A percentile compares a stretch with the other conserved stretches of the same genome.
Conservation (phyloP, 2,888 invertebrate species). For the Polyommatus iphigenia region DNA sequence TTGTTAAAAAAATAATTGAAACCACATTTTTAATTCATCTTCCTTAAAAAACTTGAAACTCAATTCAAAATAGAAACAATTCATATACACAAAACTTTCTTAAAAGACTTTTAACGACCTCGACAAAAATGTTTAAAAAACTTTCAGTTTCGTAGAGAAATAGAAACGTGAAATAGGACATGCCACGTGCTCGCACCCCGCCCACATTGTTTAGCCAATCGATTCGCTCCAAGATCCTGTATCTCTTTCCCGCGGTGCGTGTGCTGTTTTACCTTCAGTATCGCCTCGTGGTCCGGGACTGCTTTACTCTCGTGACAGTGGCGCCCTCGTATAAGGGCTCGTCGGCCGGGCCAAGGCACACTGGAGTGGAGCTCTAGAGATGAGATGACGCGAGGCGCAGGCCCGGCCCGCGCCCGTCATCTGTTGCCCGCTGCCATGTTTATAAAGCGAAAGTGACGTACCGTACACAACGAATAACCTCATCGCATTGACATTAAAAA, state of each 20-base stretch:
- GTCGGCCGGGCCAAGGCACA: constrained; percentile 51
- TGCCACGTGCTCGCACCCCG: constrained; percentile 74
- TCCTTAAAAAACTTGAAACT: not conserved
- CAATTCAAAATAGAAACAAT: not conserved
- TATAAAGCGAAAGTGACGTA: constrained; percentile 74
- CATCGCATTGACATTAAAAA: constrained; percentile 57
- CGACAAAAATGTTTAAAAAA: constrained; percentile 3
- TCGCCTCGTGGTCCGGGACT: constrained; percentile 36
- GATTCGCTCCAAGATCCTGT: constrained; percentile 60
- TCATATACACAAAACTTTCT: not conserved
- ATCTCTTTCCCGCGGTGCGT: constrained; percentile 57
- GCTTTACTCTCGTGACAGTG: constrained; percentile 47
- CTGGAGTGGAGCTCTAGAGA: constrained; percentile 60
- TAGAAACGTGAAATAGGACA: constrained; percentile 46
- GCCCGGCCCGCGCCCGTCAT: constrained; percentile 74
- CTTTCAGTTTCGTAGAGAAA: constrained; percentile 22
- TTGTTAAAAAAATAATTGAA: too few species aligned
- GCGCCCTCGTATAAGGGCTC: constrained; percentile 56
- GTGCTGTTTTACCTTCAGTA: constrained; percentile 68
- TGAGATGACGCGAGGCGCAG: constrained; percentile 75
- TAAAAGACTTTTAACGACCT: not conserved
- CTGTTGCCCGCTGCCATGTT: constrained; percentile 79
- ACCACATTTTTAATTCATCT: not conserved
- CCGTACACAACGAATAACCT: constrained; percentile 77
- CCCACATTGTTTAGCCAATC: constrained; percentile 74